A percentile compares a stretch with the other conserved stretches of the same genome.
Conservation (phyloP, 2,797 vertebrate genomes). For the Darevskia nairensis region DNA sequence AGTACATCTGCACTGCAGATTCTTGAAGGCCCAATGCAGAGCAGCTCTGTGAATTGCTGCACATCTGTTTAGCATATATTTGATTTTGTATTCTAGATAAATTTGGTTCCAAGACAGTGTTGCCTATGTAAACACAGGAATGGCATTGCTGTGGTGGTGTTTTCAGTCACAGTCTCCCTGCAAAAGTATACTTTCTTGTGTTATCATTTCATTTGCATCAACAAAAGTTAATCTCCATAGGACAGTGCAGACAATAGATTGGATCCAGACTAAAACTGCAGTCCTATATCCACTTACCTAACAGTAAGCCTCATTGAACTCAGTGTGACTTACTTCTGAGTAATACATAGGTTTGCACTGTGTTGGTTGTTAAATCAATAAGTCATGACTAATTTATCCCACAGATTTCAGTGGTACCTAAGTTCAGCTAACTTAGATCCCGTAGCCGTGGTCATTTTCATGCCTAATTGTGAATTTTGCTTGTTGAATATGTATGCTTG, state of each 20-base stretch:
- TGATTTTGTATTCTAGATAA: not conserved
- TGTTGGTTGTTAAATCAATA: not conserved
- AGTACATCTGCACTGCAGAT: not conserved
- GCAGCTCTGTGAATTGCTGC: not conserved
- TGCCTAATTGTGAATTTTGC: not conserved
- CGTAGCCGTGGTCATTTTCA: not conserved
- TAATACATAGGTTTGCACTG: not conserved
- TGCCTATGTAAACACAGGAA: not conserved
- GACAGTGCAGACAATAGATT: not conserved
- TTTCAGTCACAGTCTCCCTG: not conserved
- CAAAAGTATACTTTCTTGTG: not conserved
- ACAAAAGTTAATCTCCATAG: not conserved
- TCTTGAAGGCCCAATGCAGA: not conserved
- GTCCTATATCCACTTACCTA: too few species aligned
- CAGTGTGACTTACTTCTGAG: not conserved
- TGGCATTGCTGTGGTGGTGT: not conserved
- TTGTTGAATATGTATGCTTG: not conserved
- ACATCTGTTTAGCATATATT: not conserved
- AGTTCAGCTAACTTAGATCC: not conserved
- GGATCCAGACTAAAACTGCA: not conserved
- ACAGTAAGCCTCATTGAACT: not conserved
- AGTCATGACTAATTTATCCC: too few species aligned
- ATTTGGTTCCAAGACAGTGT: not conserved
- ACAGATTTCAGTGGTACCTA: too few species aligned
- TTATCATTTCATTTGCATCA: too few species aligned